Conservation (phyloP, 1,140 invertebrate genomes). For the Drosophila littoralis region DNA sequence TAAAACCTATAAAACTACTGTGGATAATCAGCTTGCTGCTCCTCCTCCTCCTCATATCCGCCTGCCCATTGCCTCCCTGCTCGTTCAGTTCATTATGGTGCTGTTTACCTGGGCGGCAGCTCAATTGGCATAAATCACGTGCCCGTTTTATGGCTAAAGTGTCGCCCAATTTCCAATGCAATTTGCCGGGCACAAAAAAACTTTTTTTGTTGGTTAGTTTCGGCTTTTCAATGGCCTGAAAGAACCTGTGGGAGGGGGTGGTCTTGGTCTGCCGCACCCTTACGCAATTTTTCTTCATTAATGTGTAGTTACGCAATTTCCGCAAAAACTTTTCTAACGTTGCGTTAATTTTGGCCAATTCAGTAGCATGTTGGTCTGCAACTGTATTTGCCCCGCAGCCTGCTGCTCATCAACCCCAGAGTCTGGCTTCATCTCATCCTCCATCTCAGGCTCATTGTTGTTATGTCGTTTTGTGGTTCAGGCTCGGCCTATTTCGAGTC, state of each 20-base stretch:
- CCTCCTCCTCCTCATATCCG: not conserved
- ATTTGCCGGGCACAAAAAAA: constrained; percentile 39
- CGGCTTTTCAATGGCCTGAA: constrained; percentile 15
- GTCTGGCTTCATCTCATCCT: constrained; percentile 4
- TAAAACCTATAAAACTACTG: constrained; percentile 37
- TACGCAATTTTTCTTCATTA: constrained; percentile 78
- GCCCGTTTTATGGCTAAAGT: constrained; percentile 75
- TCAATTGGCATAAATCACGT: constrained; percentile 78
- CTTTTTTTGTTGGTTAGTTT: constrained; percentile 35
- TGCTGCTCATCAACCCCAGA: constrained; percentile 1
- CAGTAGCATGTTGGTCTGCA: constrained; percentile 30
- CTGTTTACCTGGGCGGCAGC: constrained; percentile 69
- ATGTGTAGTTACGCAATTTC: constrained; percentile 79
- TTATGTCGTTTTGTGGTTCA: constrained; percentile 70
- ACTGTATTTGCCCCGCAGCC: constrained; percentile 30
- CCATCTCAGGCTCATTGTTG: constrained; percentile 46
- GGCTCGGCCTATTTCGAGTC: constrained; percentile 76
- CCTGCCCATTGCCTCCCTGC: not conserved
- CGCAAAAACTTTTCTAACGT: constrained; percentile 68
- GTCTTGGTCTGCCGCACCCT: not conserved
- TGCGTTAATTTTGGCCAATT: constrained; percentile 82
- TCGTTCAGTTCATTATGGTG: constrained; percentile 66
- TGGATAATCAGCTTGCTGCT: constrained; percentile 30
- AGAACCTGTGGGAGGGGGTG: not conserved
- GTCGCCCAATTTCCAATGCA: constrained; percentile 71